phyloP scores from a whole-genome alignment of 2,797 vertebrate species.

The Tenualosa ilisha region DNA sequence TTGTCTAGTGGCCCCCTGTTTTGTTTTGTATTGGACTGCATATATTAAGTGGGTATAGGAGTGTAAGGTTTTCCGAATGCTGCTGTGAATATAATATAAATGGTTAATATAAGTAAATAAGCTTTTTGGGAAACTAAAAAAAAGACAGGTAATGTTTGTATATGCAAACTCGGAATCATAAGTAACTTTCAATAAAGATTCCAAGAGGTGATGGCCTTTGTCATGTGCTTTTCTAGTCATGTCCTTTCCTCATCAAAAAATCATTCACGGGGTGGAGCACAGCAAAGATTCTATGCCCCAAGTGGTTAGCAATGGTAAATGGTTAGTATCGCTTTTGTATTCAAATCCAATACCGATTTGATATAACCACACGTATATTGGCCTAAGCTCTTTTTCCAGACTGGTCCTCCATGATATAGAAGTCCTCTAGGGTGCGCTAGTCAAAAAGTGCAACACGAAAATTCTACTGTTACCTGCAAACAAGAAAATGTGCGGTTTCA shows the following conservation, averaged over 20 bases:
- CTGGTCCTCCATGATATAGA: slow-evolving; percentile 1
- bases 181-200: slow-evolving; percentile 26
- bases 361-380: too few species aligned
- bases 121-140: slow-evolving; percentile 61
- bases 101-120: slow-evolving; percentile 77
- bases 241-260: neutral
- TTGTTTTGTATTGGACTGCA: slow-evolving; percentile 60
- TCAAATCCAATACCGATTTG: too few species aligned
- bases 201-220: neutral
- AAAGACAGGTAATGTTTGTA: slow-evolving; percentile 32
- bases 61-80: slow-evolving; percentile 63
- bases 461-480: neutral
- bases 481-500: slow-evolving; percentile 26
- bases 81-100: slow-evolving; percentile 78
- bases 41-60: slow-evolving; percentile 60
- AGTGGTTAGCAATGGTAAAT: neutral
- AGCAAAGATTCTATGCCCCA: neutral
- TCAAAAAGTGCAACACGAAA: neutral
- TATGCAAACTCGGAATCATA: slow-evolving; percentile 30
- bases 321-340: neutral
- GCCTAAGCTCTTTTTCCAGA: neutral
- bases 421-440: slow-evolving; percentile 21
- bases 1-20: slow-evolving; percentile 53
- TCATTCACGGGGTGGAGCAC: neutral
- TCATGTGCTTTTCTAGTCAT: neutral